Evolutionary conservation across 1,140 invertebrate species (phyloP).

Genomic region (Venturia canescens): DNA sequence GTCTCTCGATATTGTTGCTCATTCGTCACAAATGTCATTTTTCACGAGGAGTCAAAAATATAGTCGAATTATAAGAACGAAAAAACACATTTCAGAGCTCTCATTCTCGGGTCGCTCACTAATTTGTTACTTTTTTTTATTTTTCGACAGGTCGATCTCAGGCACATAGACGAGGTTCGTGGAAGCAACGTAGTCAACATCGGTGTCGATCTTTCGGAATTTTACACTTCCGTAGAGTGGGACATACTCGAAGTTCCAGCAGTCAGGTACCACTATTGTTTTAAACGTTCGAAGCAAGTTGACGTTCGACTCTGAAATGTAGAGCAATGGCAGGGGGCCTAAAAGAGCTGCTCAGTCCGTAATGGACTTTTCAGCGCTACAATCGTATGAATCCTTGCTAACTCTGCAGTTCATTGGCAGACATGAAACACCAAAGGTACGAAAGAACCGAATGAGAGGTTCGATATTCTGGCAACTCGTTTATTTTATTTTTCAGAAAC

Average conservation of each 20-base stretch:
- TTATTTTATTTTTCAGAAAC: conserved; percentile 80
- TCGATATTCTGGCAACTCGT: too few relatives aligned
- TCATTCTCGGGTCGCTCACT: background rate
- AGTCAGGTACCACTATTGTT: conserved; percentile 81
- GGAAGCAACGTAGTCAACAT: conserved; percentile 90
- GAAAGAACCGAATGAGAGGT: too few relatives aligned
- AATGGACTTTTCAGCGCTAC: too few relatives aligned
- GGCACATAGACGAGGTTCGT: conserved; percentile 90
- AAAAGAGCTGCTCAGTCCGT: too few relatives aligned
- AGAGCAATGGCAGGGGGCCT: too few relatives aligned
- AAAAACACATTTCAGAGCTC: background rate
- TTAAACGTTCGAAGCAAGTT: too few relatives aligned
- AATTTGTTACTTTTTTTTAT: background rate
- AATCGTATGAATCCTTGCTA: too few relatives aligned
- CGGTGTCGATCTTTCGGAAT: conserved; percentile 95
- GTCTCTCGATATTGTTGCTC: background rate
- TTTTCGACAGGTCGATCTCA: conserved; percentile 86
- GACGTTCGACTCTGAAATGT: too few relatives aligned
- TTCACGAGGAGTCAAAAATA: too few relatives aligned
- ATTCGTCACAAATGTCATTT: too few relatives aligned
- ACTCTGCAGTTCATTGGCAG: too few relatives aligned
- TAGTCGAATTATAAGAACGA: background rate
- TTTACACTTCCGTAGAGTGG: conserved; percentile 98
- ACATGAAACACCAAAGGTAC: too few relatives aligned
- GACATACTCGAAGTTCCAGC: conserved; percentile 97